Percentiles rank a stretch among this genome's conserved stretches.
Conservation (phyloP, 1,140 invertebrate species). For the Laupala kohalensis region DNA sequence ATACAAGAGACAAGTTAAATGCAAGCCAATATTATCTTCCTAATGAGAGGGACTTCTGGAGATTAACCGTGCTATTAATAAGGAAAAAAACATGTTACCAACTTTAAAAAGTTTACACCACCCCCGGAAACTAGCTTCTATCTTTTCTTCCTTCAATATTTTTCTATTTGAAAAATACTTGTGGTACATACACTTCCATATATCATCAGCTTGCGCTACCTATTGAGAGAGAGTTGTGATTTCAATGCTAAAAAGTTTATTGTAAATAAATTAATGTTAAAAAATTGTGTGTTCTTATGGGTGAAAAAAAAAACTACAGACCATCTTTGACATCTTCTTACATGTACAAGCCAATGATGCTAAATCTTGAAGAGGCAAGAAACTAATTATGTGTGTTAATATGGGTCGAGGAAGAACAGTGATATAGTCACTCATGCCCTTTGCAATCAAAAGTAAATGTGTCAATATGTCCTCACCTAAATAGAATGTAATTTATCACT, state of each 20-base stretch:
- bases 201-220: background rate
- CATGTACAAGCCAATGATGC: background rate
- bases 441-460: background rate
- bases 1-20: too few species aligned
- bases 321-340: background rate
- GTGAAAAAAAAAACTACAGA: too few species aligned
- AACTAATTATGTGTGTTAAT: background rate
- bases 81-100: too few species aligned
- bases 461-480: background rate
- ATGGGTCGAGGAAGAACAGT: background rate
- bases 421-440: background rate
- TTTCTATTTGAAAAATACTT: background rate
- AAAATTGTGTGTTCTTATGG: too few species aligned
- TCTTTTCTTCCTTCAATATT: background rate
- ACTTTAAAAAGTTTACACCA: background rate
- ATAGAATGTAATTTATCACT: background rate
- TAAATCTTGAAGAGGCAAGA: background rate
- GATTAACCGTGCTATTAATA: too few species aligned
- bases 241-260: too few species aligned
- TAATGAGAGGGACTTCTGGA: too few species aligned
- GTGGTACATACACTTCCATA: background rate
- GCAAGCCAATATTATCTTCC: too few species aligned
- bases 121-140: background rate
- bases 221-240: background rate
- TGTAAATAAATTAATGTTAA: too few species aligned